Conservation (phyloP, 2,797 vertebrate genomes). For the Lophius americanus region DNA sequence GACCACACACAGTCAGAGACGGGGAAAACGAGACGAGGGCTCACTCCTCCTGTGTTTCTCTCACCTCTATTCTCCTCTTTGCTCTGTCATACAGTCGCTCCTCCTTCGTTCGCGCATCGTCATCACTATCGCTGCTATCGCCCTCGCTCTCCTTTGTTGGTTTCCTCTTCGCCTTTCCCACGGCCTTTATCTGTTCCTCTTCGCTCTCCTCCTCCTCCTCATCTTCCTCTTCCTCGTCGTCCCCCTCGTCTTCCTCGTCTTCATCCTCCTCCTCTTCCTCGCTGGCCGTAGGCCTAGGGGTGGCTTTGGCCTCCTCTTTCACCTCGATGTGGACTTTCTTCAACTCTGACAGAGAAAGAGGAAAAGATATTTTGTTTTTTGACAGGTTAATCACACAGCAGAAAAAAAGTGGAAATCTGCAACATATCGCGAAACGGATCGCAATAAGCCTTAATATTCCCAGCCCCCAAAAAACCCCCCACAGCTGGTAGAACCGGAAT, state of each 20-base stretch:
- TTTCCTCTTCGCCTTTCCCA: conserved; percentile 71
- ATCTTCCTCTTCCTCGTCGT: conserved; percentile 87
- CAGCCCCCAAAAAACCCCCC: too few relatives aligned
- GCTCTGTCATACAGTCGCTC: conserved; percentile 93
- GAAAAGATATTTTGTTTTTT: not conserved
- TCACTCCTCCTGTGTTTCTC: not conserved
- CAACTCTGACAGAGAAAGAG: conserved; percentile 76
- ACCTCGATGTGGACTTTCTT: conserved; percentile 95
- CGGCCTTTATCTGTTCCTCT: conserved; percentile 79
- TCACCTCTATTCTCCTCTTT: conserved; percentile 95
- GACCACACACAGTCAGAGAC: conserved; percentile 18
- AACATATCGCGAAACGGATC: too few relatives aligned
- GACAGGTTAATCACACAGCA: too few relatives aligned
- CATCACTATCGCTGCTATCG: conserved; percentile 66
- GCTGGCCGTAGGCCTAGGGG: conserved; percentile 65
- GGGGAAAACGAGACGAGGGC: not conserved
- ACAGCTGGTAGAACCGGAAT: too few relatives aligned
- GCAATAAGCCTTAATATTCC: too few relatives aligned
- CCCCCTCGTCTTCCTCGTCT: conserved; percentile 86
- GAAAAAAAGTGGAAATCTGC: too few relatives aligned
- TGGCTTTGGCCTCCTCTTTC: conserved; percentile 83
- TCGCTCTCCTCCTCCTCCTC: conserved; percentile 77
- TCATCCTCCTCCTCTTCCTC: conserved; percentile 86
- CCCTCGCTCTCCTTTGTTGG: conserved; percentile 84
- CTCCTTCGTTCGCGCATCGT: conserved; percentile 90